Conservation (phyloP, 2,888 invertebrate genomes). For the Calephelis perditalis region DNA sequence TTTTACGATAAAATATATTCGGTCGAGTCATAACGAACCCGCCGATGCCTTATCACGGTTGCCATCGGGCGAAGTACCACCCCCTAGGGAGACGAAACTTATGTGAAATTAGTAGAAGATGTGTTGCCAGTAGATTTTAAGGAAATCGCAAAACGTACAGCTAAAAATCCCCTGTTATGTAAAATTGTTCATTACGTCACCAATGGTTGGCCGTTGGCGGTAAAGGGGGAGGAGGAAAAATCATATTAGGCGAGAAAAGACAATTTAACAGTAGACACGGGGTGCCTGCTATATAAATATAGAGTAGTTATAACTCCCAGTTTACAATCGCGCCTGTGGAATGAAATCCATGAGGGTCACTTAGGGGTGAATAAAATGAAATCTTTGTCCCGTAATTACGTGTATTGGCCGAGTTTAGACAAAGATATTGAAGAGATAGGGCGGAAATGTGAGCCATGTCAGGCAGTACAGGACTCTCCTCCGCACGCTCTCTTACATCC, state of each 20-base stretch:
- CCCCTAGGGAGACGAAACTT: too few species aligned
- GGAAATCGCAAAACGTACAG: too few species aligned
- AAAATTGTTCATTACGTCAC: too few species aligned
- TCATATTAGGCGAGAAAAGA: slow-evolving; percentile 23
- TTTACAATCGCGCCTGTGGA: slow-evolving; percentile 10
- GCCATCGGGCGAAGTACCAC: slow-evolving; percentile 15
- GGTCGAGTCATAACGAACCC: slow-evolving; percentile 22
- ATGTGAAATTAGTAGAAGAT: too few species aligned
- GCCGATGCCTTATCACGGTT: slow-evolving; percentile 32
- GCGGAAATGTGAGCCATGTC: slow-evolving; percentile 5
- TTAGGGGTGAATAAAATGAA: slow-evolving; percentile 18
- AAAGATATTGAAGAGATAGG: slow-evolving; percentile 7
- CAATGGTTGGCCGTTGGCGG: too few species aligned
- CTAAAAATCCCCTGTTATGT: too few species aligned
- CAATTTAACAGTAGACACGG: slow-evolving; percentile 17
- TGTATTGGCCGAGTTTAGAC: slow-evolving; percentile 15
- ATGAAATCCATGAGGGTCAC: slow-evolving; percentile 17
- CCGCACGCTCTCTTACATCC: neutral
- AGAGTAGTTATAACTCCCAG: slow-evolving; percentile 3
- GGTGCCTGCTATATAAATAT: slow-evolving; percentile 19
- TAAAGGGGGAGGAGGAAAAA: slow-evolving; percentile 22
- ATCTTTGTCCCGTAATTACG: slow-evolving; percentile 14
- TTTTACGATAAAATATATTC: slow-evolving; percentile 28
- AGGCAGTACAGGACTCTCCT: slow-evolving; percentile 4
- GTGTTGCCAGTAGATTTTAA: too few species aligned